A percentile compares a stretch with the other conserved stretches of the same genome.
Evolutionary conservation across 2,797 vertebrate species (phyloP).

Genomic region (Periparus ater): DNA sequence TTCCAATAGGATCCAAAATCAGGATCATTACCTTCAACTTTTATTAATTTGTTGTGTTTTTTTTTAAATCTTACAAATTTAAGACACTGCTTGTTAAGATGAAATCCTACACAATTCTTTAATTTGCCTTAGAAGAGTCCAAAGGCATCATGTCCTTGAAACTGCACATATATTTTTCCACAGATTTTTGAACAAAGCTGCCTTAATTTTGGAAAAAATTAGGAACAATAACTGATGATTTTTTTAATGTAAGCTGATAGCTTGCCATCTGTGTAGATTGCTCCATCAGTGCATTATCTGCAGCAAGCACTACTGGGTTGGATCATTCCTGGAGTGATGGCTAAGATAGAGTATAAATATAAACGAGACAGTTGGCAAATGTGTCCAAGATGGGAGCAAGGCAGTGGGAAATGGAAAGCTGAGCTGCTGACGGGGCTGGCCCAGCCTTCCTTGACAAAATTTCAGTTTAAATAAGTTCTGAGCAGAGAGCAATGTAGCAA

Average conservation of each 20-base stretch:
- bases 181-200: background rate
- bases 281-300: constrained; percentile 31
- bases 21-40: background rate
- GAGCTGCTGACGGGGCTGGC: background rate
- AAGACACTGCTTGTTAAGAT: background rate
- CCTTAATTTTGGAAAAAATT: constrained; percentile 19
- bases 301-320: background rate
- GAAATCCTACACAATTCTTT: background rate
- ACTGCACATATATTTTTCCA: background rate
- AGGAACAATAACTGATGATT: constrained; percentile 42
- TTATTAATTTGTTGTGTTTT: background rate
- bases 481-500: background rate
- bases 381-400: background rate
- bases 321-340: constrained; percentile 20
- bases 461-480: background rate
- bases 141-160: constrained; percentile 14
- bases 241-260: constrained; percentile 64
- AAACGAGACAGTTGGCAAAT: background rate
- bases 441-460: background rate
- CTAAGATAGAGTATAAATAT: constrained; percentile 3
- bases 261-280: constrained; percentile 59
- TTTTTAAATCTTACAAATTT: background rate
- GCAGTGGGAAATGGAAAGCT: background rate
- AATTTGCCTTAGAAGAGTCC: background rate
- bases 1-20: background rate